Base-by-base conservation (phyloP, 2,888 invertebrate species). In the Oasisia sp. region DNA sequence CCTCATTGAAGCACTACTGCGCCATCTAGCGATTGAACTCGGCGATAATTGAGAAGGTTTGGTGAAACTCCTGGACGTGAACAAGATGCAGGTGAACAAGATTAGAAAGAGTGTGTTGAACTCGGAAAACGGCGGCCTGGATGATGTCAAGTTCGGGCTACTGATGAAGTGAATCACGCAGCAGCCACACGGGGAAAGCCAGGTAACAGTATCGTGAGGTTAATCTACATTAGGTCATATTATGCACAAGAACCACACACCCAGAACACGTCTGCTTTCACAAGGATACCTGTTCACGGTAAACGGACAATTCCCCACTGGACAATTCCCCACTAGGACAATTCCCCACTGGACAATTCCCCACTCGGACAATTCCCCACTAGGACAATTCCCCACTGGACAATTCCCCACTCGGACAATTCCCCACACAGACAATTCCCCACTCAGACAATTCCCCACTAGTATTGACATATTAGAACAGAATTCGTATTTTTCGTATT, bases 131-230 rank as follows among this genome's bases (percentile, higher is more conserved):
- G 93, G 93, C n/a, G 74, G n/a, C 32, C 89, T 92, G 9, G 95
- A 95, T 50, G 93, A 93, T 27, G 27, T 95, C 9, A 94, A 95
- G 91, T 95, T 94, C 91, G 95, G 95, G 27, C 95, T 96, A 95
- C 93, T 96, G 92, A 94, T 95, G 93, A 95, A 95, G n/a, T 96
- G 96, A 95, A 92, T 95, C 32, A 95, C 95, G 92, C 94, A 94
- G 91, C 95, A 95, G 56, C 95, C 95, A 0, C 95, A 95, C 92
- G 94, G 95, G 2, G 93, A 94, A 7, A 95, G 95, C 92, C 95
- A 96, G 94, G 96, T 96, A 92, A 92, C 93, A 32, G 74, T 91
- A 74, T 74, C 74, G 74, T 74, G 74, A 27, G 27, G 7, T 19
- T 74, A 27, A 27, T n/a, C 19, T 74, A n/a, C 74, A 74, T 74